Evolutionary conservation across 2,888 invertebrate genomes (phyloP).

Genomic region (Drosophila peninsularis): DNA sequence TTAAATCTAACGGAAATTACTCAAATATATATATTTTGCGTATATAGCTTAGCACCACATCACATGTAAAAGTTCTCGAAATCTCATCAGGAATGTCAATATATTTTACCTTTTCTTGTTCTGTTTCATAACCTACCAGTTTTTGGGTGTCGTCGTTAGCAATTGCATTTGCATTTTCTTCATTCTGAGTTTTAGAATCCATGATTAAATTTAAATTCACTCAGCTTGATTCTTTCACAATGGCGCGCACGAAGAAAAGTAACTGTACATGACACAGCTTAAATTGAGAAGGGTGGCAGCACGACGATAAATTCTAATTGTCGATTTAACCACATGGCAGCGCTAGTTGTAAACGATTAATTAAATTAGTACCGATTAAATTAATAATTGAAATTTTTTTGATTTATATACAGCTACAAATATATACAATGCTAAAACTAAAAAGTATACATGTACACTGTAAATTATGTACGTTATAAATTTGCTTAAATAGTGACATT

Average conservation of each 20-base stretch:
- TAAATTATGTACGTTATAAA: not conserved
- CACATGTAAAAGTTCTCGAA: too few species aligned
- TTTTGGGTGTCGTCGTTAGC: too few species aligned
- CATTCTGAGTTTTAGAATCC: not conserved
- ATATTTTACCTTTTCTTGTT: too few species aligned
- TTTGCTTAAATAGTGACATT: not conserved
- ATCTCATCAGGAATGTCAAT: not conserved
- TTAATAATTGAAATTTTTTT: too few species aligned
- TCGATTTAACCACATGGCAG: not conserved
- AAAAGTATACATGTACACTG: not conserved
- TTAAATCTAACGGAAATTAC: not conserved
- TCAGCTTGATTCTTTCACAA: not conserved
- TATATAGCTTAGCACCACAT: not conserved
- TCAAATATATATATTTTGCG: not conserved
- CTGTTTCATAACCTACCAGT: too few species aligned
- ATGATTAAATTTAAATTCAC: not conserved
- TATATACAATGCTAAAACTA: too few species aligned
- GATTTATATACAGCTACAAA: too few species aligned
- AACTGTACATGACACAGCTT: slow-evolving; percentile 4
- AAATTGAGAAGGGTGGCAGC: not conserved
- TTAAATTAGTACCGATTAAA: not conserved
- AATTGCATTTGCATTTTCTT: too few species aligned
- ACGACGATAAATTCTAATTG: not conserved
- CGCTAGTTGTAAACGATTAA: not conserved
- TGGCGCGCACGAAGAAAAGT: slow-evolving; percentile 6